These are phyloP conservation scores for Mus pahari DNA, from an alignment of 2,113 vertebrate species.

Conservation along the genomic window DNA sequence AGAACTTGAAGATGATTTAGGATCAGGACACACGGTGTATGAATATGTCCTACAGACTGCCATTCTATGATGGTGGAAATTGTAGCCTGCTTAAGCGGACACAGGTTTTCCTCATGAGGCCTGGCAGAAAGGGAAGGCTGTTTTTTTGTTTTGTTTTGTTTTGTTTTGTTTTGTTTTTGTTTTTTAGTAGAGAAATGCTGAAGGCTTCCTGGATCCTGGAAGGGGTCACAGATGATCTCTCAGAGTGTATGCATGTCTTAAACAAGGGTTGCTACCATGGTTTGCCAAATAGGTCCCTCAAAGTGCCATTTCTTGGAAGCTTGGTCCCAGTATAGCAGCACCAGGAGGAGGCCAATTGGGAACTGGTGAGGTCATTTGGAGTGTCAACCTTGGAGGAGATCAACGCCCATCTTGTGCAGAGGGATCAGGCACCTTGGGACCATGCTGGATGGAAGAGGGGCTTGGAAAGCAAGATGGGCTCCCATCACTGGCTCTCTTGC, in stretches of 20 bases:
- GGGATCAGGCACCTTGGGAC: not conserved
- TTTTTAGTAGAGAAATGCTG: not conserved
- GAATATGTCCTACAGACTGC: not conserved
- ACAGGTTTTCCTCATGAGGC: fast-evolving
- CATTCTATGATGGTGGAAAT: not conserved
- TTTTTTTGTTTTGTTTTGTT: too few relatives aligned
- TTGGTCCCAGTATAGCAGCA: not conserved
- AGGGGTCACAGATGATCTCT: fast-evolving
- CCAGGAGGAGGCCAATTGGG: too few relatives aligned
- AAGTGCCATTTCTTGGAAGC: not conserved
- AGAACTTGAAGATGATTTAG: not conserved
- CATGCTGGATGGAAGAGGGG: too few relatives aligned
- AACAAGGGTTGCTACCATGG: not conserved
- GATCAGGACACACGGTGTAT: too few relatives aligned
- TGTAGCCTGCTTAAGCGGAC: too few relatives aligned
- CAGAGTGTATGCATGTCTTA: fast-evolving
- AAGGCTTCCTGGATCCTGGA: fast-evolving
- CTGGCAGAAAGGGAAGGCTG: not conserved
- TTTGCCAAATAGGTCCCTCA: too few relatives aligned
- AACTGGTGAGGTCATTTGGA: not conserved
- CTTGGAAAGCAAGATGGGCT: not conserved
- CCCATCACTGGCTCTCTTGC: not conserved
- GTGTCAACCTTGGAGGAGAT: not conserved
- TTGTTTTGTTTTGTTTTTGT: too few relatives aligned
- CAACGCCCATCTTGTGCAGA: not conserved